These are phyloP conservation scores for Galerucella calmariensis DNA, from an alignment of 2,888 invertebrate species.

Conservation along the genomic window DNA sequence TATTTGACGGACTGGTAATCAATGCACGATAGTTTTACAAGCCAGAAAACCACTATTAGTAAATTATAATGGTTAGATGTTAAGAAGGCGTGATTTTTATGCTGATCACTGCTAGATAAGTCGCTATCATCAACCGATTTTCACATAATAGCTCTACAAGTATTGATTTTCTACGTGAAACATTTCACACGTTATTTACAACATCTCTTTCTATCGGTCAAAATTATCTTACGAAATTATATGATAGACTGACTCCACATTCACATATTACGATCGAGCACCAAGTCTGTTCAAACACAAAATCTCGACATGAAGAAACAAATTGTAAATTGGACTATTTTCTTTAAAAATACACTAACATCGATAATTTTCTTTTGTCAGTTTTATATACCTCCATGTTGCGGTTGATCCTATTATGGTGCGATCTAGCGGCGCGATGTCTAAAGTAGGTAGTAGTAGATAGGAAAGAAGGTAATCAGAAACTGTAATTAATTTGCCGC, in stretches of 20 bases:
- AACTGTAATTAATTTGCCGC: too few relatives aligned
- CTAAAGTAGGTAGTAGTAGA: too few relatives aligned
- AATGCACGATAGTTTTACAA: conserved; percentile 21
- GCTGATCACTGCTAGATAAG: conserved; percentile 27
- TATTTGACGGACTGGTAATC: conserved; percentile 12
- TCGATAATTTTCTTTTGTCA: too few relatives aligned
- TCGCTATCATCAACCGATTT: conserved; percentile 32
- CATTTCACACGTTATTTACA: conserved; percentile 21
- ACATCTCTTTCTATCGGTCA: background rate
- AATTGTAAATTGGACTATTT: too few relatives aligned
- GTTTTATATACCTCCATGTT: too few relatives aligned
- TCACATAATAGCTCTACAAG: conserved; percentile 29
- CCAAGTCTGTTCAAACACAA: background rate
- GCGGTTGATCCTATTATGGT: too few relatives aligned
- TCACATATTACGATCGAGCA: background rate
- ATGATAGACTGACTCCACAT: background rate
- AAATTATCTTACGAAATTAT: background rate
- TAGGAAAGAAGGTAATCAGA: too few relatives aligned
- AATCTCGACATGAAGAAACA: background rate
- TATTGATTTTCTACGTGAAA: conserved; percentile 29
- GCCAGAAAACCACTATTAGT: conserved; percentile 27
- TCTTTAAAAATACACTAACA: too few relatives aligned
- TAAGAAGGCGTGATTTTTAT: conserved; percentile 32
- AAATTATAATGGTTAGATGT: conserved; percentile 39
- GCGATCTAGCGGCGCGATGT: too few relatives aligned